Conservation (phyloP, 2,888 invertebrate species). For the Oscheius sp. region DNA sequence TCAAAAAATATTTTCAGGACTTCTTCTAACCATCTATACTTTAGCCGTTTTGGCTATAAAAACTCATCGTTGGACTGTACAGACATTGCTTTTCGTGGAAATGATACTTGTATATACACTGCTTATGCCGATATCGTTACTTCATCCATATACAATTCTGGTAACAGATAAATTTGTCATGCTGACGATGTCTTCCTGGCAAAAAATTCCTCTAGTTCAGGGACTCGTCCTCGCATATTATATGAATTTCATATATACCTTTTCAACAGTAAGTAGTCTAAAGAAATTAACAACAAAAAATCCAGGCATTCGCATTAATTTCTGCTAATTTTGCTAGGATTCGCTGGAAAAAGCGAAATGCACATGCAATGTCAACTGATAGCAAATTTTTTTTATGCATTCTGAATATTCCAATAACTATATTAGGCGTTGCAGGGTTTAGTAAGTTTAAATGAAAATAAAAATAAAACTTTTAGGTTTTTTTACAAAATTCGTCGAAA, state of each 20-base stretch:
- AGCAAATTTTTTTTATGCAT: neutral
- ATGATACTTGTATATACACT: neutral
- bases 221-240: neutral
- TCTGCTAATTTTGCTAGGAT: neutral
- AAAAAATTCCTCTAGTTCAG: neutral
- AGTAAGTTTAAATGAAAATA: neutral
- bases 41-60: neutral
- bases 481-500: neutral
- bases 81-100: constrained; percentile 10
- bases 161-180: constrained; percentile 6
- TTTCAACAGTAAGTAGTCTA: neutral
- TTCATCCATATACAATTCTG: constrained; percentile 6
- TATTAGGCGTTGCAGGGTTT: neutral
- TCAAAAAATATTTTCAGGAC: constrained; percentile 1
- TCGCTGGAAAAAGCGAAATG: neutral
- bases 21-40: constrained; percentile 3
- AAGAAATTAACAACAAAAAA: neutral
- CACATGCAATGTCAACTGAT: neutral
- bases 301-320: neutral
- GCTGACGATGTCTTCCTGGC: neutral
- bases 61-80: constrained; percentile 3
- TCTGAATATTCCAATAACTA: neutral
- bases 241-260: constrained; percentile 12
- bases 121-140: neutral
- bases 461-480: neutral